Base-by-base conservation (phyloP, 2,888 invertebrate species). In the Amphipyra tragopoginis region DNA sequence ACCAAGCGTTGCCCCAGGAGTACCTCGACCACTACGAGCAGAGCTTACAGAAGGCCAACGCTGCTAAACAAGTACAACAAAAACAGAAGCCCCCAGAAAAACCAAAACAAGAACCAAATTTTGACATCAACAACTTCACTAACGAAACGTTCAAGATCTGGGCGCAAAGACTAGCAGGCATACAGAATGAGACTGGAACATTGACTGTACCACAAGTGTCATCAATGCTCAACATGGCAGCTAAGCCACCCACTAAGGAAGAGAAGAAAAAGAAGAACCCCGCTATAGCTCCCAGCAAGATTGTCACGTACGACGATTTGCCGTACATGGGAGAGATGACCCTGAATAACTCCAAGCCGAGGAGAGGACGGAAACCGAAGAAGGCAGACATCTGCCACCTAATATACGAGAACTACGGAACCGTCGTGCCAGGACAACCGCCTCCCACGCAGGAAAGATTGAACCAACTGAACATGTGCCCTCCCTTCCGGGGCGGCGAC, bases 311-410 rank as follows among this genome's bases (percentile, higher is more conserved):
- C 84, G 96, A 97, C 45, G 98, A 98, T 83, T 91, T 98, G 47
- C 98, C 98, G 0, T 98, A 98, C 89, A 98, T 98, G 98, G 98
- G 98, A 0, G 98, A 98, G 87, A 98, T 98, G 95, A 98, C 98
- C 0, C 89, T 98, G 56, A 98, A 98, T 84, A 98, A 98, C 89
- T 97, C 97, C 11, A 97, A 98, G 78, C 98, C 98, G 0, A 92
- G 98, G 39, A 95, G 98, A 66, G 98, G 98, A 0, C 95, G 98
- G 14, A 98, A 98, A 84, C 98, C 98, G 0, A 98, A 98, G 86
- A 98, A 98, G 88, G 98, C 98, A 0, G 98, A 98, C 83, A 98
- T 98, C 74, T 98, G 98, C 75, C 98, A 98, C 84, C 92, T 98
- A 44, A 98, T 98, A 75, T 98, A 98, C 84, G 98, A 98, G 86